A percentile compares a stretch with the other conserved stretches of the same genome.
phyloP scores from a whole-genome alignment of 2,888 invertebrate genomes.

The Eupithecia subumbrata region DNA sequence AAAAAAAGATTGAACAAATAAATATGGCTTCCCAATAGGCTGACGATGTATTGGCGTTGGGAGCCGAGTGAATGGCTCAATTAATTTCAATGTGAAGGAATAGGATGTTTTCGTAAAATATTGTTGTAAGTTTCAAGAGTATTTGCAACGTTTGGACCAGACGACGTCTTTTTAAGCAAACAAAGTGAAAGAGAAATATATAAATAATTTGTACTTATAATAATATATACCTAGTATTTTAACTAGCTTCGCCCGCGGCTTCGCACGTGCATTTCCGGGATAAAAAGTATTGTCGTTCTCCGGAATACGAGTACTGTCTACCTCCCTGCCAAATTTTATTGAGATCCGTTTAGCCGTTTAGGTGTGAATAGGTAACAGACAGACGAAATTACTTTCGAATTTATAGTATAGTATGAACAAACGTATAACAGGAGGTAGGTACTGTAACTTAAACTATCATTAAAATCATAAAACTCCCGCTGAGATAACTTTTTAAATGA shows the following conservation, averaged over 20 bases:
- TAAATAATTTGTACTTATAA: neutral
- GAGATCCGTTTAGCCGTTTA: no score
- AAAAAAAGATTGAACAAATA: conserved; percentile 40
- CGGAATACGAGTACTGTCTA: no score
- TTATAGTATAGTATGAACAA: neutral
- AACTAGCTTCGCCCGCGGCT: neutral
- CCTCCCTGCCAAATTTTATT: no score
- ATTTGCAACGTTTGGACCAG: neutral
- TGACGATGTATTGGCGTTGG: conserved; percentile 29
- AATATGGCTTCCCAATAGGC: conserved; percentile 32
- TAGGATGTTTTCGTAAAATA: neutral
- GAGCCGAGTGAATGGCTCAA: conserved; percentile 23
- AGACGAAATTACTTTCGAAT: neutral
- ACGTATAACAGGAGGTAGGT: neutral
- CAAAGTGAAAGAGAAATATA: neutral
- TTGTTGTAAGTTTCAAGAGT: neutral
- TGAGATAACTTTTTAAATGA: conserved; percentile 10
- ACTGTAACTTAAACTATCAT: neutral
- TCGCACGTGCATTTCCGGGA: no score
- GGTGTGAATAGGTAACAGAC: neutral
- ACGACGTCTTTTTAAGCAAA: neutral
- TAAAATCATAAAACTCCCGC: neutral
- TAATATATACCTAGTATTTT: neutral
- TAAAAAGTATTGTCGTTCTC: no score
- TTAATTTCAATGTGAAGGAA: conserved; percentile 24